These are phyloP conservation scores for Platyscapa corneri DNA, from an alignment of 1,140 invertebrate genomes.

Conservation along the genomic window DNA sequence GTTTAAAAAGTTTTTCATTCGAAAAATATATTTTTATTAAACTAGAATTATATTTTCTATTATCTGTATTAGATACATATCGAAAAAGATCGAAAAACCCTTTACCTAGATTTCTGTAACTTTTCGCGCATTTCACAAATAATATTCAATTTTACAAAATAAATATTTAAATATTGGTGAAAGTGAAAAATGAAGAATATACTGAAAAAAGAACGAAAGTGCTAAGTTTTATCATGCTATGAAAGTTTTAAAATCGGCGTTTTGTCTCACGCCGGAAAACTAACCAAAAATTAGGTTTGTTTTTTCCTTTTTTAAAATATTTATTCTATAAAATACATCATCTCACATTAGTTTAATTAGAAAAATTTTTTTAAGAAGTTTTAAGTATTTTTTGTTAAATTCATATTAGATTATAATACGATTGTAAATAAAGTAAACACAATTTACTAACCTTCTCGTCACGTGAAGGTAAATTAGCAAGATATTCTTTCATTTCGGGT, in stretches of 20 bases:
- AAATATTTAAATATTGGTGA: conserved; percentile 33
- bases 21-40: not conserved
- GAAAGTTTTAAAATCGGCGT: conserved; percentile 8
- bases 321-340: conserved; percentile 6
- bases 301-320: conserved; percentile 32
- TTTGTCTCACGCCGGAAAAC: conserved; percentile 34
- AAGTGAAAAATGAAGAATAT: conserved; percentile 32
- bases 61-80: conserved; percentile 33
- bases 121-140: conserved; percentile 48
- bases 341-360: not conserved
- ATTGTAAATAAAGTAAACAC: conserved; percentile 16
- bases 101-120: conserved; percentile 35
- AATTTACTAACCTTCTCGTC: conserved; percentile 78
- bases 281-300: conserved; percentile 49
- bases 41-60: conserved; percentile 7
- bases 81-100: conserved; percentile 29
- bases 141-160: conserved; percentile 39
- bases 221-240: not conserved
- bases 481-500: conserved; percentile 79
- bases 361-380: not conserved
- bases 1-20: not conserved
- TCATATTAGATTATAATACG: not conserved
- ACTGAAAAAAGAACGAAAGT: not conserved
- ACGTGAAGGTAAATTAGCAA: conserved; percentile 81
- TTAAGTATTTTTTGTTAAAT: not conserved